Conservation (phyloP, 1,140 invertebrate genomes). For the Macrosteles quadrilineatus region DNA sequence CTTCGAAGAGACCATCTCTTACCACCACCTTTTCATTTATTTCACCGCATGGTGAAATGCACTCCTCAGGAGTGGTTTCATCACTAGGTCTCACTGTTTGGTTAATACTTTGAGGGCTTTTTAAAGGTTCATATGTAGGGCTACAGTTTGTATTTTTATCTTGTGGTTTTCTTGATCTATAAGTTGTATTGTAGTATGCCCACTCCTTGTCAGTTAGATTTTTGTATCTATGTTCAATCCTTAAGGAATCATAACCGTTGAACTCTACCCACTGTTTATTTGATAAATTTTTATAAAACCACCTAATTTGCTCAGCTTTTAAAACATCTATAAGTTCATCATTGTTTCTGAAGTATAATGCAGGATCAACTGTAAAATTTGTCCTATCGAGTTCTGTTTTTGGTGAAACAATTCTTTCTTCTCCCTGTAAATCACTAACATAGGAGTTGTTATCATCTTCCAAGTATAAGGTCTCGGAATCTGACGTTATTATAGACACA, state of each 20-base stretch:
- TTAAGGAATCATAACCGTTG: conserved; percentile 71
- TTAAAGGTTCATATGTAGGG: conserved; percentile 27
- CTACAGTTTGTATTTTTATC: conserved; percentile 8
- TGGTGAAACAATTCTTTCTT: not conserved
- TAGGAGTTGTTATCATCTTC: conserved; percentile 18
- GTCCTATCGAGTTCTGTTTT: not conserved
- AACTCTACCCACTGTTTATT: conserved; percentile 71
- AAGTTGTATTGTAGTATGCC: conserved; percentile 3
- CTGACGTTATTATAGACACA: not conserved
- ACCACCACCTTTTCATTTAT: conserved; percentile 55
- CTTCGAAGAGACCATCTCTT: conserved; percentile 69
- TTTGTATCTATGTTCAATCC: conserved; percentile 64
- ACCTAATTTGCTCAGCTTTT: conserved; percentile 62
- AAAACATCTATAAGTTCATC: conserved; percentile 46
- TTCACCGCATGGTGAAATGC: conserved; percentile 24
- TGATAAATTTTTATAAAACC: conserved; percentile 67
- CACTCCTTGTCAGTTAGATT: conserved; percentile 42
- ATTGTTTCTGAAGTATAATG: not conserved
- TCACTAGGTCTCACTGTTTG: no score
- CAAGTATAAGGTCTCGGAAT: not conserved
- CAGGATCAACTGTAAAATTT: not conserved
- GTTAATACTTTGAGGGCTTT: no score
- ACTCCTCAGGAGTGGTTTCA: conserved; percentile 15
- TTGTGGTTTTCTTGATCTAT: conserved; percentile 19
- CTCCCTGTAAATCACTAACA: not conserved